Base-by-base conservation (phyloP, 2,113 vertebrate species). In the Balaeniceps rex region DNA sequence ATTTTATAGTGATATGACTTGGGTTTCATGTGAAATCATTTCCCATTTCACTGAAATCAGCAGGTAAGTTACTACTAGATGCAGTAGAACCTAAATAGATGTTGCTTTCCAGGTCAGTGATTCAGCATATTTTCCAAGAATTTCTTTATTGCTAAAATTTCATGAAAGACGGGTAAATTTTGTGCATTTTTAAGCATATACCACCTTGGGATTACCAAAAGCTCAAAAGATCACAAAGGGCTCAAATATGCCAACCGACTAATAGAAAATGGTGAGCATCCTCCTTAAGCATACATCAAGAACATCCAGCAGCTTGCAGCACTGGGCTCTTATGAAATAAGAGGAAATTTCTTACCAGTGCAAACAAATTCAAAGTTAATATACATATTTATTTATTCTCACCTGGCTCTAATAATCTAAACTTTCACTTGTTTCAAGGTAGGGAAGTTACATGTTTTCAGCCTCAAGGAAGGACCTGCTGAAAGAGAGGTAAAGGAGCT, bases 401-500 rank as follows among this genome's bases (percentile, higher is more conserved):
- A 80, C 24, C 19, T 7, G 46, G 63, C 31, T 63, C 42, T 87
- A 61, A 52, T 63, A 76, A 71, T 47, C 34, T 61, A 19, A 87
- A 44, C 19, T 70, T 61, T 71, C 19, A n/a, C n/a, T n/a, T 66
- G 49, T 36, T 88, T 84, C 63, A 51, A 74, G 31, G 19, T 26
- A 86, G 26, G 42, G 19, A 83, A 68, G 31, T 29, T 84, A 22
- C 25, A 44, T 40, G 22, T 38, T 92, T 94, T 66, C 46, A 85
- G 38, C 51, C 46, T 66, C 42, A 51, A 42, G 58, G 46, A 87
- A 74, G 12, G 6, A 68, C 29, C 26, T 87, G 25, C 72, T 77
- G 33, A 93, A 91, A 82, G 58, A 92, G 79, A 75, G 46, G 24
- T 69, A 60, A 65, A 96, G 51, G 38, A 90, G 46, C 16, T 90